Conservation (phyloP, 2,888 invertebrate genomes). For the Aspidiotus destructor region DNA sequence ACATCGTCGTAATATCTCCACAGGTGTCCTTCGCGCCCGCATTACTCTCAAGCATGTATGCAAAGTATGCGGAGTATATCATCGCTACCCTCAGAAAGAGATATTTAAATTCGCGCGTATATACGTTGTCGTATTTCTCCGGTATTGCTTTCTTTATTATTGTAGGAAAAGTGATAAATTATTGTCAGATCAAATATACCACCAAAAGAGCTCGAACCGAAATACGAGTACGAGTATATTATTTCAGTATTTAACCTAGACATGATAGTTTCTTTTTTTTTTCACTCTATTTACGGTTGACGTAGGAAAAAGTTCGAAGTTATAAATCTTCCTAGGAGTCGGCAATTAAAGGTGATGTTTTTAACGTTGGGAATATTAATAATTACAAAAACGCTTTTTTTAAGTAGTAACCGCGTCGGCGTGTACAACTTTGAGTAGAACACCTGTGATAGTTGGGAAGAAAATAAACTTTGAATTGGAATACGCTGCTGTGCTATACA, state of each 20-base stretch:
- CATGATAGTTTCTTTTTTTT: too few species aligned
- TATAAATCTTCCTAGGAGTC: too few species aligned
- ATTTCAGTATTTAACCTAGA: too few species aligned
- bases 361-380: too few species aligned
- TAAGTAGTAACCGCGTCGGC: constrained; percentile 15
- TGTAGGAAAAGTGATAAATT: neutral
- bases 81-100: constrained; percentile 18
- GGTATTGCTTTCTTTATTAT: neutral
- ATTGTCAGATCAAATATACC: neutral
- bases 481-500: neutral
- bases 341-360: too few species aligned
- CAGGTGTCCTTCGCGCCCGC: constrained; percentile 26
- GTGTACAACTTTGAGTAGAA: constrained; percentile 12
- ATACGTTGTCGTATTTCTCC: constrained; percentile 7
- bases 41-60: constrained; percentile 13
- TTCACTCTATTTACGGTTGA: too few species aligned
- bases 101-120: constrained; percentile 14
- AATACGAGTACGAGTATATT: too few species aligned
- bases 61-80: neutral
- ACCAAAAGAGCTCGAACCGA: too few species aligned
- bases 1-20: constrained; percentile 26
- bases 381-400: too few species aligned
- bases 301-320: too few species aligned
- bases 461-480: constrained; percentile 24
- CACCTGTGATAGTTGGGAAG: constrained; percentile 21